phyloP scores from a whole-genome alignment of 1,140 invertebrate genomes.

The Rhopalosiphum padi region DNA sequence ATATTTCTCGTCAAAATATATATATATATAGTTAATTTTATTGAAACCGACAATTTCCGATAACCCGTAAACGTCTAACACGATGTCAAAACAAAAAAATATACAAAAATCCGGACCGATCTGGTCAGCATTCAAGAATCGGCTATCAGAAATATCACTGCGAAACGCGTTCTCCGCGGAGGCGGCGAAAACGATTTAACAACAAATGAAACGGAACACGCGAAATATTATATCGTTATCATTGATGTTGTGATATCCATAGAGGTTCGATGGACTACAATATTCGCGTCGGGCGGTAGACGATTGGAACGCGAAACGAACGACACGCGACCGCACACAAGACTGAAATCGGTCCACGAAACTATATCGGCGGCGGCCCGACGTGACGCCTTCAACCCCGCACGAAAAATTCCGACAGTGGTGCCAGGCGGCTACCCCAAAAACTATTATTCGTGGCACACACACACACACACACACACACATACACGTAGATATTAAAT shows the following conservation, averaged over 20 bases:
- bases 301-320: constrained; percentile 41
- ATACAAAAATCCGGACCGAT: not conserved
- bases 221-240: no score
- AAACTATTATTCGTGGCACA: not conserved
- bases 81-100: not conserved
- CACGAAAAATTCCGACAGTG: constrained; percentile 33
- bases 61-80: not conserved
- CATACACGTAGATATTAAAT: not conserved
- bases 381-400: not conserved
- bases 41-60: no score
- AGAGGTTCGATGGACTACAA: not conserved
- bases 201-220: not conserved
- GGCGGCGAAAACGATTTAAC: not conserved
- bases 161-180: not conserved
- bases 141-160: not conserved
- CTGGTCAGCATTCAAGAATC: no score
- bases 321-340: constrained; percentile 38
- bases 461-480: no score
- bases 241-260: not conserved
- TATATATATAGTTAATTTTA: no score
- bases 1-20: not conserved
- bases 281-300: not conserved
- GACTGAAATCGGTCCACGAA: constrained; percentile 49
- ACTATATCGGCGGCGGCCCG: not conserved
- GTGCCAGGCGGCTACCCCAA: constrained; percentile 17